phyloP scores from a whole-genome alignment of 2,888 invertebrate species.

The Tiliacea aurago region DNA sequence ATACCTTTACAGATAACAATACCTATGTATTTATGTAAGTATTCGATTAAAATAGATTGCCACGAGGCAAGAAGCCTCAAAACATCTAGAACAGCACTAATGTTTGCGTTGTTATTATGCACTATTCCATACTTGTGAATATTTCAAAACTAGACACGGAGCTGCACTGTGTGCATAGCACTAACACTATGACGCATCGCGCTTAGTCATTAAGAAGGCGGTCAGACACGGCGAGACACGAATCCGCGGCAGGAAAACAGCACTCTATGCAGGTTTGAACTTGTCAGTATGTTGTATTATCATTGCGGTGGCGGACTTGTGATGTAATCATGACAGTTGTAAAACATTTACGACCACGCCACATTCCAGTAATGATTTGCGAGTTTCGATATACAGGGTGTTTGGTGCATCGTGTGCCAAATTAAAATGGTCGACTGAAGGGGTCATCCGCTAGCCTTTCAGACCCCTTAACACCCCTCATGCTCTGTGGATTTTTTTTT shows the following conservation, averaged over 20 bases:
- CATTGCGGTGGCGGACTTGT: constrained; percentile 50
- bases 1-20: constrained; percentile 7
- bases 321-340: constrained; percentile 55
- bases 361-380: constrained; percentile 42
- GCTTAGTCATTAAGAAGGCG: constrained; percentile 37
- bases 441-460: too few relatives aligned
- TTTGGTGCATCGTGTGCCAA: too few relatives aligned
- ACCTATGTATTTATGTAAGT: neutral
- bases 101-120: constrained; percentile 40
- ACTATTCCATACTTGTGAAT: constrained; percentile 41
- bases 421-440: too few relatives aligned
- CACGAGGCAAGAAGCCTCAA: constrained; percentile 19
- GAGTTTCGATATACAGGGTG: constrained; percentile 19
- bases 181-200: constrained; percentile 38
- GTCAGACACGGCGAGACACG: constrained; percentile 33
- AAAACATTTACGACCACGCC: constrained; percentile 24
- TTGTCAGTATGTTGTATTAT: constrained; percentile 60
- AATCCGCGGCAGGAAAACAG: constrained; percentile 58
- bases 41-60: constrained; percentile 31
- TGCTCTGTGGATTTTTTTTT: too few relatives aligned
- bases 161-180: constrained; percentile 44
- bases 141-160: constrained; percentile 50
- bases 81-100: constrained; percentile 60
- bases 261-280: constrained; percentile 67
- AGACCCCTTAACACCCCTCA: too few relatives aligned